Evolutionary conservation across 2,888 invertebrate genomes (phyloP), one percentile per base, ranked within the genome.

Genomic region (Eremobia ochroleuca): DNA sequence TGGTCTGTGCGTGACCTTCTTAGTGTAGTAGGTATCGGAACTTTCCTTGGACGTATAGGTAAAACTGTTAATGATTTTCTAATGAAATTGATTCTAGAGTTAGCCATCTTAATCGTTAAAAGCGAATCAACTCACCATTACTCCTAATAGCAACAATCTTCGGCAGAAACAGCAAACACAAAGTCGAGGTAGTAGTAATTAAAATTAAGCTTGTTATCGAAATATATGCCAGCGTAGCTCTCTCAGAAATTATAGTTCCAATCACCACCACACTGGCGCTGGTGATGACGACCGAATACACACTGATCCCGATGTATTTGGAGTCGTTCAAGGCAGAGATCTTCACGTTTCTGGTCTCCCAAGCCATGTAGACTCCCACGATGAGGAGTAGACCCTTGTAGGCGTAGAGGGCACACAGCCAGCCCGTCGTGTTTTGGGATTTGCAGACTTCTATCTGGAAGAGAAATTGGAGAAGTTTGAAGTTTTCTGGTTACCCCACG

Each of bases 311-410:
- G 87, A 99, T 99, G 94, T 99, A 99, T 92, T 99, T 98, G 9
- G 99, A 99, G 95, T 99, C 99, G 95, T 99, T 99, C 43, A 99
- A 96, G 0, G 98, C 99, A 25, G 99, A 98, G 89, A 99, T 98
- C 96, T 99, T 99, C 40, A 99, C 99, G 93, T 98, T 98, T 72
- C 98, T 97, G 18, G 99, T 99, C 96, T 99, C 99, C 99, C 99
- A 99, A 0, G 99, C 99, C 99, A 99, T 99, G 96, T 99, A 99
- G 6, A 99, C 98, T 0, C 99, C 99, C 81, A 99, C 99, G 49
- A 99, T 97, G 28, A 99, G 97, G 31, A 99, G 97, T 0, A 99
- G 97, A 2, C 98, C 99, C 94, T 99, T 99, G 97, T 99, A 99
- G 15, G 98, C 98, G 94, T 99, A 99, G 21, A 99, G 97, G 0